A percentile compares a stretch with the other conserved stretches of the same genome.
Conservation (phyloP, 2,797 vertebrate genomes). For the Ctenopoma multispine region DNA sequence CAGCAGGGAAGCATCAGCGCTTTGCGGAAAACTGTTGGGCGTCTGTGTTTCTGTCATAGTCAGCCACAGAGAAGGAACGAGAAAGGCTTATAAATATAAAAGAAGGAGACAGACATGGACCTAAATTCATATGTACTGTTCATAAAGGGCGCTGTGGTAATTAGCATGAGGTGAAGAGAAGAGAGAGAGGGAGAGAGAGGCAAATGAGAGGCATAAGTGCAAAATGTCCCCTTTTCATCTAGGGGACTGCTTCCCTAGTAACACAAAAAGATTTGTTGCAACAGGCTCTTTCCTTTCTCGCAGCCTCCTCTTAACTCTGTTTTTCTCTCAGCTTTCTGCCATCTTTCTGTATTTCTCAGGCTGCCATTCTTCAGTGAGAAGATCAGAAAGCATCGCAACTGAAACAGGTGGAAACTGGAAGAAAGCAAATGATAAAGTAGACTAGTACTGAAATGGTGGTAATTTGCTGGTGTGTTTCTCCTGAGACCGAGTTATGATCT, state of each 20-base stretch:
- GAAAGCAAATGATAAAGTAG: constrained; percentile 36
- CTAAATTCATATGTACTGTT: constrained; percentile 49
- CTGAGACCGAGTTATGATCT: constrained; percentile 36
- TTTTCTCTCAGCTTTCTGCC: constrained; percentile 1
- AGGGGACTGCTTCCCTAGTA: constrained; percentile 30
- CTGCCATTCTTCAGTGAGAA: constrained; percentile 14
- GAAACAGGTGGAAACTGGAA: constrained; percentile 30
- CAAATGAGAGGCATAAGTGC: constrained; percentile 15
- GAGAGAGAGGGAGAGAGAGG: constrained; percentile 34
- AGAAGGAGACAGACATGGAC: constrained; percentile 22
- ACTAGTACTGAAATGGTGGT: constrained; percentile 37
- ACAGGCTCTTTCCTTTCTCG: constrained; percentile 24
- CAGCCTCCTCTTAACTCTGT: constrained; percentile 9
- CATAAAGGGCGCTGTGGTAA: constrained; percentile 59
- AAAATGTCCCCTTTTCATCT: constrained; percentile 58
- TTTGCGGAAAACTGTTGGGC: constrained; percentile 16
- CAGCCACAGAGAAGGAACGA: constrained; percentile 28
- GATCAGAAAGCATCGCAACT: constrained; percentile 35
- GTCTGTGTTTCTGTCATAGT: constrained; percentile 32
- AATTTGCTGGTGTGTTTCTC: constrained; percentile 42
- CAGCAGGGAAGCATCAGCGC: constrained; percentile 40
- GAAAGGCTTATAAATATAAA: constrained; percentile 26
- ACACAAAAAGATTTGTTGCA: constrained; percentile 43
- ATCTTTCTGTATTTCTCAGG: neutral
- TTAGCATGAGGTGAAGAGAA: constrained; percentile 57